phyloP scores from a whole-genome alignment of 2,888 invertebrate genomes.

The Lasioglossum malachurum region DNA sequence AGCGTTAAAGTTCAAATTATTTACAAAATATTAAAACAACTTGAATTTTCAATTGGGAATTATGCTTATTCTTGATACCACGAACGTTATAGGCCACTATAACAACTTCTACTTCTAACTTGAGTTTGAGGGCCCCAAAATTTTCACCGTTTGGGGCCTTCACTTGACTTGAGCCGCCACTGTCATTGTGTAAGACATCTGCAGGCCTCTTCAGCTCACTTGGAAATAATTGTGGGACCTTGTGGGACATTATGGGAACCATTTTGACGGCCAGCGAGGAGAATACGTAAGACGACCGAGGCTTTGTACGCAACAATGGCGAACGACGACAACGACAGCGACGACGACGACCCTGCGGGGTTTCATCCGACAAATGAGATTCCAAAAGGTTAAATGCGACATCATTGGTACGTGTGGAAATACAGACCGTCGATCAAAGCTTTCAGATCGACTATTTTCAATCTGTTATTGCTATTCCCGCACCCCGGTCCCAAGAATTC shows the following conservation, averaged over 20 bases:
- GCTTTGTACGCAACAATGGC: not conserved
- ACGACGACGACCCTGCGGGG: constrained; percentile 32
- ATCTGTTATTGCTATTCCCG: not conserved
- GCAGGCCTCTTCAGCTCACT: not conserved
- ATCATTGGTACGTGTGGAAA: not conserved
- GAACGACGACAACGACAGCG: constrained; percentile 21
- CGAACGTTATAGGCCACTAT: too few species aligned
- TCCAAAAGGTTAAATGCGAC: constrained; percentile 23
- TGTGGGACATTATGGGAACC: not conserved
- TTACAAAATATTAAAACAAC: too few species aligned
- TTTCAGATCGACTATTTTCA: not conserved
- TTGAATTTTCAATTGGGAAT: too few species aligned
- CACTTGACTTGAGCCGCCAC: too few species aligned
- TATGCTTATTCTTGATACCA: too few species aligned
- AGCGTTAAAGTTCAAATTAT: too few species aligned
- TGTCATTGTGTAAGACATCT: not conserved
- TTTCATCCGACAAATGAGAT: constrained; percentile 44
- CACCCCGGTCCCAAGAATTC: not conserved
- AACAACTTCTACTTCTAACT: too few species aligned
- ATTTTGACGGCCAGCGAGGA: not conserved
- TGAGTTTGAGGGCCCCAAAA: too few species aligned
- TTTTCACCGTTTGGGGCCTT: too few species aligned
- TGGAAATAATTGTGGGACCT: not conserved
- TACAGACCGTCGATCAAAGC: not conserved
- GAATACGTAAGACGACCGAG: not conserved